A percentile compares a stretch with the other conserved stretches of the same genome.
phyloP scores from a whole-genome alignment of 2,113 vertebrate genomes.

The Gobio gobio region DNA sequence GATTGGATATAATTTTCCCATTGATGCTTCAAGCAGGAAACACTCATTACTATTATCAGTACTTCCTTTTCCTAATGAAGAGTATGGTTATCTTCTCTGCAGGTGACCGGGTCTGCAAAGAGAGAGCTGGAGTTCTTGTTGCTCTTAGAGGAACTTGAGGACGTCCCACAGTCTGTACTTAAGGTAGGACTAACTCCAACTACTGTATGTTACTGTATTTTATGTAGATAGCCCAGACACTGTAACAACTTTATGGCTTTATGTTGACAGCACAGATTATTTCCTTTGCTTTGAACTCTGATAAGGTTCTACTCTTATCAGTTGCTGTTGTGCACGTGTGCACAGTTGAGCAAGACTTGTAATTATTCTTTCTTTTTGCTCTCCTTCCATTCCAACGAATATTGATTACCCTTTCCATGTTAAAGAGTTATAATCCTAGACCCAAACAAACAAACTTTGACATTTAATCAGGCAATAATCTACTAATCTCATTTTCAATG shows the following conservation, averaged over 20 bases:
- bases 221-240: neutral
- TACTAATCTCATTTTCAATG: too few species aligned
- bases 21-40: neutral
- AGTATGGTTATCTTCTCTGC: neutral
- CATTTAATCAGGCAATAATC: neutral
- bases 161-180: slow-evolving; percentile 77
- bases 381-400: neutral
- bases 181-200: slow-evolving; percentile 69
- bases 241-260: neutral
- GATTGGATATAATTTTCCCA: neutral
- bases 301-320: neutral
- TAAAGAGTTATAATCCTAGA: neutral
- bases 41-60: neutral
- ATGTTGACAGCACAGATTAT: neutral
- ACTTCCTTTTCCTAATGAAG: neutral
- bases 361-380: neutral
- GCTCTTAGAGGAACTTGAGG: slow-evolving; percentile 85
- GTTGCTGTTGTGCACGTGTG: neutral
- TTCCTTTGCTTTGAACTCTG: neutral
- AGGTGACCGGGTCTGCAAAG: slow-evolving; percentile 73
- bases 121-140: slow-evolving; percentile 88
- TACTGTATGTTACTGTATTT: neutral
- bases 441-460: neutral
- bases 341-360: neutral
- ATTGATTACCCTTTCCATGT: neutral